Base-by-base conservation (phyloP, 2,888 invertebrate species). In the Resseliella maxima region DNA sequence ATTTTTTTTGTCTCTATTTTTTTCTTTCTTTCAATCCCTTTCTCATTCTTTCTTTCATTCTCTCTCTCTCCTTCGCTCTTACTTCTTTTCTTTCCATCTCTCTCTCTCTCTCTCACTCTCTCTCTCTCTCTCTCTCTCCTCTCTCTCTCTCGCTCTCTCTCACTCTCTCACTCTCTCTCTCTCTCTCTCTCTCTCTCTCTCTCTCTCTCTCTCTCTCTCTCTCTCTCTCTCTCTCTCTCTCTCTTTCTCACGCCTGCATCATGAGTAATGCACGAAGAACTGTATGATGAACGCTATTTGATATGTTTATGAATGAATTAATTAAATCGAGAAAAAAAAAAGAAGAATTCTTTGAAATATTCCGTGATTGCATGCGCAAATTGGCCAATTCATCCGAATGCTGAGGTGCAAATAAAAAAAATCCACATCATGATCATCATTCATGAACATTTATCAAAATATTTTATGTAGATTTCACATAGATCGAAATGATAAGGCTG, bases 311-410 rank as follows among this genome's bases (percentile, higher is more conserved):
- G 59, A 59, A 59, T 59, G 59, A 59, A 59, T 59, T 59, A 59
- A 59, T 59, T 59, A 59, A 59, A 59, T 59, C 59, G 3, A 59
- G n/a, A n/a, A n/a, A n/a, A n/a, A n/a, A n/a, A n/a, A n/a, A n/a
- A n/a, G n/a, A n/a, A n/a, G n/a, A 24, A 24, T 59, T 59, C 59
- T 59, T 72, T 72, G 72, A 72, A 72, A 72, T 72, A 27, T 72
- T 72, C 31, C 72, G 35, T 72, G 72, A 72, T 72, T 72, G 35
- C 72, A 72, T 72, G 72, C 72, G 31, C 72, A 72, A 72, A 72
- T 59, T 59, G 15, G 27, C 59, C 59, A 24, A 59, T 72, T 31
- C 72, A 35, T 15, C 27, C 72, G 72, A 72, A 72, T 72, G 10
- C 18, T 3, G 27, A 31, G 31, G 72, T 72, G 72, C 31, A 59